phyloP scores from a whole-genome alignment of 2,113 vertebrate species.

The Asarcornis scutulata region DNA sequence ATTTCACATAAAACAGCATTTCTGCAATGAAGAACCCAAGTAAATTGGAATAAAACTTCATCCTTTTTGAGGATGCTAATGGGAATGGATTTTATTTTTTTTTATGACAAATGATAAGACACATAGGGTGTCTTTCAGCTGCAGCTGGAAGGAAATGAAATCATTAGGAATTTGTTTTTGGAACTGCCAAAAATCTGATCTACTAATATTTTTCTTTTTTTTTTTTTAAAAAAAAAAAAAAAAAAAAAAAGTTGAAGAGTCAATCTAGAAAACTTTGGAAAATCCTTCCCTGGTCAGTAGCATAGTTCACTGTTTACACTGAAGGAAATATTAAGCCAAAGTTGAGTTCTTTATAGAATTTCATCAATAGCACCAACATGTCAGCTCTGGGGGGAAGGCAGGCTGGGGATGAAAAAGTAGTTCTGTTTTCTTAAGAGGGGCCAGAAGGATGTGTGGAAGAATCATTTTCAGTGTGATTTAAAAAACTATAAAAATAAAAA shows the following conservation, averaged over 20 bases:
- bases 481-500: background rate
- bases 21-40: background rate
- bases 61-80: background rate
- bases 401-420: no score
- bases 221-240: no score
- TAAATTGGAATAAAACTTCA: background rate
- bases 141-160: background rate
- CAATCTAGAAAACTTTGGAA: background rate
- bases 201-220: background rate
- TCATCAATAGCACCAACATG: no score
- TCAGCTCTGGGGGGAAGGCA: background rate
- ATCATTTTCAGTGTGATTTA: background rate
- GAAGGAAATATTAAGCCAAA: constrained; percentile 8
- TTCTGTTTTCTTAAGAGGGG: background rate
- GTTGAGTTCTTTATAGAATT: background rate
- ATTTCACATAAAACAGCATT: background rate
- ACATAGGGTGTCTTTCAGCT: background rate
- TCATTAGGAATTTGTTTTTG: background rate
- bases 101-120: background rate
- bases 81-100: background rate
- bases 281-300: background rate
- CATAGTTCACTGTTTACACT: background rate
- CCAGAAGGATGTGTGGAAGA: background rate
- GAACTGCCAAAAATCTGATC: background rate
- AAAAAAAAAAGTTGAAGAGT: background rate